phyloP scores from a whole-genome alignment of 2,113 vertebrate species.

The Rhabdomys dilectus region DNA sequence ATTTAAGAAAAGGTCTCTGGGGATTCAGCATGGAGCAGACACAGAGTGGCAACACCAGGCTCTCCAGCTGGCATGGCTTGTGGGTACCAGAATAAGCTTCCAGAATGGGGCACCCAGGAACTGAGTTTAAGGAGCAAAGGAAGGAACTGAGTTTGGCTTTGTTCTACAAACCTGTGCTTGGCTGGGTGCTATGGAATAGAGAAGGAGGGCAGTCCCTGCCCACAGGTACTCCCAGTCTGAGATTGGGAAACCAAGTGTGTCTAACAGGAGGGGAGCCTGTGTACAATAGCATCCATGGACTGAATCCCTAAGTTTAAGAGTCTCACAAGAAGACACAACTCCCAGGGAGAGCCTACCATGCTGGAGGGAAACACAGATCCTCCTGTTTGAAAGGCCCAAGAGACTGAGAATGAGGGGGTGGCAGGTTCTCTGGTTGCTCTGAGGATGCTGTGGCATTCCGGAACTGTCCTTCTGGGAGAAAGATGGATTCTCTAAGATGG shows the following conservation, averaged over 20 bases:
- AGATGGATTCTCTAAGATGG: neutral
- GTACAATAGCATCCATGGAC: fast-evolving
- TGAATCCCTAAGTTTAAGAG: neutral
- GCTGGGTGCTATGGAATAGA: neutral
- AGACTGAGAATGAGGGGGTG: neutral
- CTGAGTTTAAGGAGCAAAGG: neutral
- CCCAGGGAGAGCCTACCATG: neutral
- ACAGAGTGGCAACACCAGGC: neutral
- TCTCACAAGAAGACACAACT: neutral
- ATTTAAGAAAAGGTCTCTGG: neutral
- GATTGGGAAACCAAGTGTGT: neutral
- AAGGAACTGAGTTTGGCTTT: neutral
- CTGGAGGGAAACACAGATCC: neutral
- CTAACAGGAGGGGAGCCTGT: fast-evolving
- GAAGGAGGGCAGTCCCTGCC: neutral
- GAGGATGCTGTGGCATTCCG: fast-evolving
- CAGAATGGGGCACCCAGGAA: too few species aligned
- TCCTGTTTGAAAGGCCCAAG: neutral
- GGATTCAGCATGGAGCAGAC: neutral
- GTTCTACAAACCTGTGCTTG: neutral
- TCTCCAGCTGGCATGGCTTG: neutral
- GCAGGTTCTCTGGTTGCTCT: neutral
- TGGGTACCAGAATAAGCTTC: neutral
- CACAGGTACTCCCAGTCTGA: neutral
- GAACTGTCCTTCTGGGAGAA: neutral